Evolutionary conservation across 2,797 vertebrate species (phyloP).

Genomic region (Trachops cirrhosus): DNA sequence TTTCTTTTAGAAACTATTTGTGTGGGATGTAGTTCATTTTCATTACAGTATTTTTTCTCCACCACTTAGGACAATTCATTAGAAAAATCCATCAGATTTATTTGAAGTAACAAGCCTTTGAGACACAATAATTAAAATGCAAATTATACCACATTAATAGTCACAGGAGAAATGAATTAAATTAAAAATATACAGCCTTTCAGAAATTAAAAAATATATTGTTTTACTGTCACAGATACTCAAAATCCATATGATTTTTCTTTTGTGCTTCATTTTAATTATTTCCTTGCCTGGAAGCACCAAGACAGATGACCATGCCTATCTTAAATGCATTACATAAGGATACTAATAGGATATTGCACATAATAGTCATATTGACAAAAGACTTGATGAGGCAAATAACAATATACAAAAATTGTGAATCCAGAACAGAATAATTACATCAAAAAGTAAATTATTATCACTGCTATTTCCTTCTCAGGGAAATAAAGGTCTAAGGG

Average conservation of each 20-base stretch:
- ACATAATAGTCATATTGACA: conserved; percentile 72
- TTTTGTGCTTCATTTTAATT: conserved; percentile 73
- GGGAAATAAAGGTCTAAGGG: conserved; percentile 61
- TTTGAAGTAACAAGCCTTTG: conserved; percentile 56
- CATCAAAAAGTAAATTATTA: conserved; percentile 70
- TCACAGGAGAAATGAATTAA: conserved; percentile 21
- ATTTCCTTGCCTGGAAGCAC: conserved; percentile 63
- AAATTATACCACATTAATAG: conserved; percentile 34
- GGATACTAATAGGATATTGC: conserved; percentile 79
- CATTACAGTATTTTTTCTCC: not conserved
- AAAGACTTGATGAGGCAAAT: conserved; percentile 74
- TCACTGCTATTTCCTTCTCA: conserved; percentile 75
- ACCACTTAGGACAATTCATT: conserved; percentile 46
- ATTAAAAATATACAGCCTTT: conserved; percentile 28
- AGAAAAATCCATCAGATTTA: conserved; percentile 51
- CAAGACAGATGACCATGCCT: conserved; percentile 69
- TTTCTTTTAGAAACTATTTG: conserved; percentile 29
- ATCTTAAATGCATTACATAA: conserved; percentile 76
- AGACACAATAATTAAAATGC: conserved; percentile 54
- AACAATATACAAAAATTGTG: conserved; percentile 74
- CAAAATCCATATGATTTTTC: conserved; percentile 56
- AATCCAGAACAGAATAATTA: conserved; percentile 56
- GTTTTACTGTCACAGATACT: conserved; percentile 11
- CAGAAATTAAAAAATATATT: conserved; percentile 28
- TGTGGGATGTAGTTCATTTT: conserved; percentile 42